phyloP scores from a whole-genome alignment of 2,797 vertebrate genomes.

The Halcyon leucocephala region DNA sequence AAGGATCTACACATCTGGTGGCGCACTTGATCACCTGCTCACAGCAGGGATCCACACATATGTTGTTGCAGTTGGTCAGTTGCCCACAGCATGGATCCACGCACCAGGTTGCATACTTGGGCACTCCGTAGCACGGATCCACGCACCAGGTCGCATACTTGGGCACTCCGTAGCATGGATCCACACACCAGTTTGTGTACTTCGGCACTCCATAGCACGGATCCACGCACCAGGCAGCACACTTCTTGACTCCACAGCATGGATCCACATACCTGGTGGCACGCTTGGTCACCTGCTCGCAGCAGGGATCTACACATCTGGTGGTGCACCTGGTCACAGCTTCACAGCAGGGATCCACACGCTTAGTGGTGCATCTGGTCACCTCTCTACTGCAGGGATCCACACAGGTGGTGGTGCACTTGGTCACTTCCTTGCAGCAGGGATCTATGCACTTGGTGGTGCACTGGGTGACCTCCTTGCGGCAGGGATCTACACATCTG shows the following conservation, averaged over 20 bases:
- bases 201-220: too few species aligned
- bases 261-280: not conserved
- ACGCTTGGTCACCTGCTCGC: accelerated
- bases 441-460: not conserved
- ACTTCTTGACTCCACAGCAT: accelerated
- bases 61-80: not conserved
- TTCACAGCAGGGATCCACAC: too few species aligned
- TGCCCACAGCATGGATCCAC: accelerated
- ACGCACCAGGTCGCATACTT: not conserved
- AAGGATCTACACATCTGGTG: accelerated
- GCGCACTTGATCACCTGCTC: accelerated
- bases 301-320: not conserved
- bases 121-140: not conserved
- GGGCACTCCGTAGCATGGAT: not conserved
- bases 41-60: accelerated
- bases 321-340: not conserved
- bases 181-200: too few species aligned
- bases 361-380: not conserved
- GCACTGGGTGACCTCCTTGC: not conserved
- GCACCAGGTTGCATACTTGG: not conserved
- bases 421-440: not conserved
- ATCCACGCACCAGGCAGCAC: accelerated
- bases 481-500: not conserved
- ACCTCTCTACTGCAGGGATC: accelerated
- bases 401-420: not conserved